These are phyloP conservation scores for Watsonalla binaria DNA, from an alignment of 2,888 invertebrate genomes.

Conservation along the genomic window DNA sequence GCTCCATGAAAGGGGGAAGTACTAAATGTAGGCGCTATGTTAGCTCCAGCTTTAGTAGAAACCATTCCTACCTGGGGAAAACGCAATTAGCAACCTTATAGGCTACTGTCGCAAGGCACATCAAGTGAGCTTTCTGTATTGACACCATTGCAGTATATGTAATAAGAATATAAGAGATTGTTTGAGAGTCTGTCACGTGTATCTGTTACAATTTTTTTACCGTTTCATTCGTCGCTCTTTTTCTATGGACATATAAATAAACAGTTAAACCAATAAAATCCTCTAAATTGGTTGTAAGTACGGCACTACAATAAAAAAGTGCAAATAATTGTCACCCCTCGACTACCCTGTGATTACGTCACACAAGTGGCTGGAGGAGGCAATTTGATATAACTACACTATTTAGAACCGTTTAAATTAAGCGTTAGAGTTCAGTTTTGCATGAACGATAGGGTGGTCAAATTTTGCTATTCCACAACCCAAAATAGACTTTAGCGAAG, in stretches of 20 bases:
- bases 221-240: too few relatives aligned
- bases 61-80: too few relatives aligned
- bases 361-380: slow-evolving; percentile 53
- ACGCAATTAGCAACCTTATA: too few relatives aligned
- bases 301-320: slow-evolving; percentile 54
- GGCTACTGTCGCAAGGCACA: too few relatives aligned
- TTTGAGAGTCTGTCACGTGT: too few relatives aligned
- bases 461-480: background rate
- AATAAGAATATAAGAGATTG: too few relatives aligned
- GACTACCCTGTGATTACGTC: slow-evolving; percentile 45
- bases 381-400: slow-evolving; percentile 18
- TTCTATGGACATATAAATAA: slow-evolving; percentile 3
- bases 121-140: too few relatives aligned
- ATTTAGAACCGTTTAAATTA: background rate
- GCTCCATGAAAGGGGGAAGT: too few relatives aligned
- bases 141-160: too few relatives aligned
- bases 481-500: background rate
- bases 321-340: slow-evolving; percentile 53
- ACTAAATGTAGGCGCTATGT: too few relatives aligned
- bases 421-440: background rate
- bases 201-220: too few relatives aligned
- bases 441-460: background rate
- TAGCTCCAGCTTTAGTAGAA: too few relatives aligned
- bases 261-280: slow-evolving; percentile 40
- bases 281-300: slow-evolving; percentile 47